Conservation (phyloP, 2,113 vertebrate species). For the western clawed frog (Xenopus tropicalis) region DNA sequence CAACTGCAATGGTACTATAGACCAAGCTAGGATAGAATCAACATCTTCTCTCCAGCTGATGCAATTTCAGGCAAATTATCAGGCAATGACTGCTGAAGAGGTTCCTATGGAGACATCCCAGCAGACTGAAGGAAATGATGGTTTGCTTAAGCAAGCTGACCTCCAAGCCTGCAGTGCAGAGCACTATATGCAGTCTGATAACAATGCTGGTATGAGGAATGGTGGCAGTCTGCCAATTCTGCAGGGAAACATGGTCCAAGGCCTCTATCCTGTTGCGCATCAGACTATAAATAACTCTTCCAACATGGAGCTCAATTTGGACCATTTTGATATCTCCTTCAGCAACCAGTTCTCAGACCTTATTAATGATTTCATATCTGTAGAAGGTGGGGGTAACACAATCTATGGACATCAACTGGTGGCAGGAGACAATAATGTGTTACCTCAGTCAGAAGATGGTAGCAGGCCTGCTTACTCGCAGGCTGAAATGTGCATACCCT, state of each 20-base stretch:
- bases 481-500: conserved; percentile 91
- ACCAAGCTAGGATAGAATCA: conserved; percentile 72
- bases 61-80: conserved; percentile 91
- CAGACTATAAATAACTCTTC: conserved; percentile 69
- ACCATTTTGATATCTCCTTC: conserved; percentile 98
- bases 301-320: conserved; percentile 97
- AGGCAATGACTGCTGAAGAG: conserved; percentile 78
- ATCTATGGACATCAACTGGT: conserved; percentile 93
- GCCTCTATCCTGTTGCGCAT: conserved; percentile 87
- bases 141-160: conserved; percentile 85
- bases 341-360: conserved; percentile 98
- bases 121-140: conserved; percentile 73
- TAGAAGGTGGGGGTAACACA: conserved; percentile 82
- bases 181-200: conserved; percentile 85
- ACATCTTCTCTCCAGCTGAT: conserved; percentile 87
- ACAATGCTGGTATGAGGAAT: conserved; percentile 71
- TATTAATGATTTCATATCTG: conserved; percentile 97
- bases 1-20: conserved; percentile 84
- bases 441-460: conserved; percentile 75
- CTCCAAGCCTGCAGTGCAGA: conserved; percentile 85
- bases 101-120: conserved; percentile 76
- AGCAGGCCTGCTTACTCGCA: conserved; percentile 79
- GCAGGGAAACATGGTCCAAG: conserved; percentile 87
- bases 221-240: conserved; percentile 79
- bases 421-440: conserved; percentile 69